Conservation (phyloP, 2,797 vertebrate genomes). For the Novumbra hubbsi region DNA sequence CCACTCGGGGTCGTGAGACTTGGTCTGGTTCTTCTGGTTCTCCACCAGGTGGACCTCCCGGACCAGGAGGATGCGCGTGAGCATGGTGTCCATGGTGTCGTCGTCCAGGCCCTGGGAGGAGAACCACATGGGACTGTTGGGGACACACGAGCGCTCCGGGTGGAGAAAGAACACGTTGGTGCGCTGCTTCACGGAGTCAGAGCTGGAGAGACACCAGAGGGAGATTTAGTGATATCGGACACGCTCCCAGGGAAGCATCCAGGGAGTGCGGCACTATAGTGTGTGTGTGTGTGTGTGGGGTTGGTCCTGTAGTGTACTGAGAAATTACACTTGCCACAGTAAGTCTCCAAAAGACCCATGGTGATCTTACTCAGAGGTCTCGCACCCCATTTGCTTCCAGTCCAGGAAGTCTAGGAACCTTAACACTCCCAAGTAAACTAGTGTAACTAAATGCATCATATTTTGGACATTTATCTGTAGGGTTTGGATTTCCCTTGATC, state of each 20-base stretch:
- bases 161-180: slow-evolving; percentile 95
- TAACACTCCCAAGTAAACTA: too few species aligned
- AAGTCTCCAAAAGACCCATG: too few species aligned
- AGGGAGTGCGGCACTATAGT: too few species aligned
- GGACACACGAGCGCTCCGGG: slow-evolving; percentile 95
- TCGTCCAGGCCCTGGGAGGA: slow-evolving; percentile 88
- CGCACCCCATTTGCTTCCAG: too few species aligned
- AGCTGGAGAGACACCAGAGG: slow-evolving; percentile 68
- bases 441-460: too few species aligned
- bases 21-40: neutral
- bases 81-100: slow-evolving; percentile 91
- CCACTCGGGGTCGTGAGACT: neutral
- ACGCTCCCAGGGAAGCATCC: neutral
- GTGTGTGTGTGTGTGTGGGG: too few species aligned
- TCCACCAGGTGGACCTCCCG: slow-evolving; percentile 79
- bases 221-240: neutral
- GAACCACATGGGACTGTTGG: slow-evolving; percentile 97
- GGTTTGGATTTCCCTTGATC: too few species aligned
- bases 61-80: slow-evolving; percentile 91
- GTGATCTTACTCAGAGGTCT: too few species aligned
- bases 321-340: too few species aligned
- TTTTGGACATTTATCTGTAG: too few species aligned
- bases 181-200: slow-evolving; percentile 93
- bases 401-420: too few species aligned
- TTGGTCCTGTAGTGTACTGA: too few species aligned